A percentile compares a stretch with the other conserved stretches of the same genome.
Evolutionary conservation across 2,888 invertebrate genomes (phyloP).

Genomic region (Ctena decussata): DNA sequence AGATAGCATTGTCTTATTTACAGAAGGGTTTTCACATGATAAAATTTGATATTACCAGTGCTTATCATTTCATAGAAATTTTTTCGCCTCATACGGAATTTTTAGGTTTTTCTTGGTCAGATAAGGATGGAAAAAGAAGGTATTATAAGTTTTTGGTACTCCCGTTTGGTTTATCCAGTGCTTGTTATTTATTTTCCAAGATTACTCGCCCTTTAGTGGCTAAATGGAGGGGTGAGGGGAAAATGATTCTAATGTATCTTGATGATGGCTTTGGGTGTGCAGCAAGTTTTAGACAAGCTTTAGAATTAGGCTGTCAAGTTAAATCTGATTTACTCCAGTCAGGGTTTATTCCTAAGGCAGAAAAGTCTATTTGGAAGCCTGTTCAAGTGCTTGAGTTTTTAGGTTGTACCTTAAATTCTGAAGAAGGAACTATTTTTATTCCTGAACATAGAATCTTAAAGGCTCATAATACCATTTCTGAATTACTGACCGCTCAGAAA

Average conservation of each 20-base stretch:
- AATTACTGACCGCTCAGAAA: background rate
- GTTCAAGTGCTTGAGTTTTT: constrained; percentile 26
- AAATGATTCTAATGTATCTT: constrained; percentile 44
- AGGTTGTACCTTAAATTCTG: constrained; percentile 33
- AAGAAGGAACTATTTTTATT: constrained; percentile 15
- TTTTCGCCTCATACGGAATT: constrained; percentile 18
- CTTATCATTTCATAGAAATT: constrained; percentile 37
- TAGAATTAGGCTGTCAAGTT: no score
- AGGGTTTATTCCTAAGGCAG: constrained; percentile 42
- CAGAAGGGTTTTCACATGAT: constrained; percentile 6
- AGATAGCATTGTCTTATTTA: constrained; percentile 16
- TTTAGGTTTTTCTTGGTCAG: constrained; percentile 30
- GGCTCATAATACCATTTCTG: background rate
- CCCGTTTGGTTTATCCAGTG: constrained; percentile 44
- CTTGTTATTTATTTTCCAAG: constrained; percentile 47
- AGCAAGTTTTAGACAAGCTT: no score
- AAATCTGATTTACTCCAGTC: constrained; percentile 38
- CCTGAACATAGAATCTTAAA: constrained; percentile 23
- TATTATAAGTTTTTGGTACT: constrained; percentile 46
- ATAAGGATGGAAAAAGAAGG: background rate
- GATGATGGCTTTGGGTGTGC: constrained; percentile 53
- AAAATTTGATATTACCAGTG: constrained; percentile 28
- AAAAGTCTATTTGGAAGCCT: constrained; percentile 35
- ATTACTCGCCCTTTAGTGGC: constrained; percentile 29
- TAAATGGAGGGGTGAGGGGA: constrained; percentile 51